These are phyloP conservation scores for Phylloscopus trochilus DNA, from an alignment of 2,113 vertebrate genomes.

Conservation along the genomic window DNA sequence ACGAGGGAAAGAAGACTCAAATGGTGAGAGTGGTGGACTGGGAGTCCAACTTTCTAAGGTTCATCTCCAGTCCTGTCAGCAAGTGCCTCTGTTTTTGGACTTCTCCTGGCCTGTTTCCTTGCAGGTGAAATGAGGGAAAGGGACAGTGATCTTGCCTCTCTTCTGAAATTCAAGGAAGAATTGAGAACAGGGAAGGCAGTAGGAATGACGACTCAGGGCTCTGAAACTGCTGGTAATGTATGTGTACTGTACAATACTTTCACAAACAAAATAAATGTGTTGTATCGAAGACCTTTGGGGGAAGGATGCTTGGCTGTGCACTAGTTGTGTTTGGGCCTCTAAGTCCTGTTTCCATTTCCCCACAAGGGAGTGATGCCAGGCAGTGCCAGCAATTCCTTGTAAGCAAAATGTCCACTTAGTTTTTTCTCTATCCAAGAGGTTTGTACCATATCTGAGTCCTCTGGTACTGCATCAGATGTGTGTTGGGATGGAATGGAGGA, in stretches of 20 bases:
- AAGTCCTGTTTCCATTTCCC: not conserved
- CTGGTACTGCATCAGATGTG: not conserved
- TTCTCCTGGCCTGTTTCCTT: not conserved
- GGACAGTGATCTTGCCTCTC: not conserved
- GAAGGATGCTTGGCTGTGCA: not conserved
- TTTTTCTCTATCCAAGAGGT: not conserved
- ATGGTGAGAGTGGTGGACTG: not conserved
- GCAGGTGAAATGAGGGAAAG: not conserved
- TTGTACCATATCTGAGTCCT: not conserved
- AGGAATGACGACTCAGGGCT: slow-evolving; percentile 3
- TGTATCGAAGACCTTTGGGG: not conserved
- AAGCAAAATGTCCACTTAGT: not conserved
- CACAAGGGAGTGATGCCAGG: not conserved
- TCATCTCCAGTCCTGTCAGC: not conserved
- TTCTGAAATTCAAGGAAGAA: not conserved
- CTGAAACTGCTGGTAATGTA: slow-evolving; percentile 12
- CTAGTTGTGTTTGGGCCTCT: not conserved
- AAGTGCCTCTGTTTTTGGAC: not conserved
- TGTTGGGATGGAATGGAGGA: not conserved
- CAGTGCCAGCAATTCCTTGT: not conserved
- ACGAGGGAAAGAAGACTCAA: not conserved
- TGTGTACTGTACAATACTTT: not conserved
- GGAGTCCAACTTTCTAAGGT: not conserved
- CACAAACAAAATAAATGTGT: slow-evolving; percentile 49
- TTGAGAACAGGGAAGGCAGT: not conserved